Conservation (phyloP, 2,113 vertebrate species). For the Cyrtonyx montezumae region DNA sequence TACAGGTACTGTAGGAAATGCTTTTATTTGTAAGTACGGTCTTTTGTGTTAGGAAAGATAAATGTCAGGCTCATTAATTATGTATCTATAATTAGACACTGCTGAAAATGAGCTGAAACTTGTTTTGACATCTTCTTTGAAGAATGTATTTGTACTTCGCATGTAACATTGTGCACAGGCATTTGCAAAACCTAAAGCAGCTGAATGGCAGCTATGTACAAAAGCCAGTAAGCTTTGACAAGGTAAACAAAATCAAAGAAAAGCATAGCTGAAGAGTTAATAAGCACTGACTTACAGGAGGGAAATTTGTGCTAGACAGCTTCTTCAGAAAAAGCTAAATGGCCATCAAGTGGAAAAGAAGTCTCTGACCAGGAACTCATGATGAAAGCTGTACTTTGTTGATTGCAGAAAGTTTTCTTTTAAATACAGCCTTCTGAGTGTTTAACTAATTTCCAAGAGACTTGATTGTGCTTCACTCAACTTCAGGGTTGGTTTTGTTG, state of each 20-base stretch:
- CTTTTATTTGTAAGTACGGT: slow-evolving; percentile 35
- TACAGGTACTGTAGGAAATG: slow-evolving; percentile 14
- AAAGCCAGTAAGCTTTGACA: slow-evolving; percentile 31
- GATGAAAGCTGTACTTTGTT: slow-evolving; percentile 52
- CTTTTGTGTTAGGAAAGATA: slow-evolving; percentile 71
- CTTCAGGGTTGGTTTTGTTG: neutral
- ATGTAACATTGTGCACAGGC: slow-evolving; percentile 51
- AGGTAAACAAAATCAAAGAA: slow-evolving; percentile 59
- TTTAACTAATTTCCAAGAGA: slow-evolving; percentile 64
- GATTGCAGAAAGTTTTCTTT: slow-evolving; percentile 61
- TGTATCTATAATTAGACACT: slow-evolving; percentile 68
- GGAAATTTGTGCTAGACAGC: slow-evolving; percentile 20
- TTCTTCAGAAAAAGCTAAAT: slow-evolving; percentile 42
- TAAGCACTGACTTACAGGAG: slow-evolving; percentile 28
- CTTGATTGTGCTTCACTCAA: slow-evolving; percentile 26
- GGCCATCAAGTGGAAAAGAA: slow-evolving; percentile 51
- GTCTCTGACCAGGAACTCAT: slow-evolving; percentile 41
- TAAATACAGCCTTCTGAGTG: slow-evolving; percentile 48
- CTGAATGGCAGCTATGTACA: slow-evolving; percentile 52
- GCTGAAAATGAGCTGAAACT: slow-evolving; percentile 66
- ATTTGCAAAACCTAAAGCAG: slow-evolving; percentile 59
- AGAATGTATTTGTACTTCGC: slow-evolving; percentile 67
- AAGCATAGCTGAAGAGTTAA: slow-evolving; percentile 27
- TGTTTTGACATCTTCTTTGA: slow-evolving; percentile 75
- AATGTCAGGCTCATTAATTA: slow-evolving; percentile 73